These are phyloP conservation scores for Vulpes vulpes DNA, from an alignment of 2,113 vertebrate genomes.

Conservation along the genomic window DNA sequence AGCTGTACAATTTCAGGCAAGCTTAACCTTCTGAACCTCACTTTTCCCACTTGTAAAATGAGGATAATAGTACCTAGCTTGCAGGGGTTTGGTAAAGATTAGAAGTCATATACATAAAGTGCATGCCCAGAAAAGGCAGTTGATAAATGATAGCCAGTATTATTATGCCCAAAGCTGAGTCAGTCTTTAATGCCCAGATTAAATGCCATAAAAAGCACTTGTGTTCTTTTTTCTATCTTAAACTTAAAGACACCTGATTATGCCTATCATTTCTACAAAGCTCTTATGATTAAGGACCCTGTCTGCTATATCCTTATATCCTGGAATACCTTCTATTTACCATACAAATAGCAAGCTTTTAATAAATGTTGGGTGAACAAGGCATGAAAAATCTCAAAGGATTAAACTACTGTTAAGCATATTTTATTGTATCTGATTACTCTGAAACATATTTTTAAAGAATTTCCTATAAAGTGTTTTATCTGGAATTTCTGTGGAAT, in stretches of 20 bases:
- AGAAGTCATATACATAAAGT: slow-evolving; percentile 42
- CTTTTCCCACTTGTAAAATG: slow-evolving; percentile 38
- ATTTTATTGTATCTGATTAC: slow-evolving; percentile 41
- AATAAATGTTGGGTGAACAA: slow-evolving; percentile 8
- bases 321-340: not conserved
- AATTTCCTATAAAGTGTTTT: not conserved
- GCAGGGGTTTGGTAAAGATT: not conserved
- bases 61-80: not conserved
- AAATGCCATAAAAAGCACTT: slow-evolving; percentile 8
- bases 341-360: slow-evolving; percentile 27
- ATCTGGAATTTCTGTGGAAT: slow-evolving; percentile 29
- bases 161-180: not conserved
- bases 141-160: not conserved
- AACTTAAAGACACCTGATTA: slow-evolving; percentile 8
- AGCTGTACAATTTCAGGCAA: not conserved
- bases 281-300: not conserved
- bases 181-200: not conserved
- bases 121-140: not conserved
- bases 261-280: not conserved
- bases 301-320: not conserved
- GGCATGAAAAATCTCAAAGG: slow-evolving; percentile 21
- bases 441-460: slow-evolving; percentile 40
- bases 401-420: slow-evolving; percentile 32
- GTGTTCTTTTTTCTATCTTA: not conserved
- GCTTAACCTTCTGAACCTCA: slow-evolving; percentile 32